A percentile compares a stretch with the other conserved stretches of the same genome.
phyloP scores from a whole-genome alignment of 2,888 invertebrate genomes.

The Nomada ferruginata region DNA sequence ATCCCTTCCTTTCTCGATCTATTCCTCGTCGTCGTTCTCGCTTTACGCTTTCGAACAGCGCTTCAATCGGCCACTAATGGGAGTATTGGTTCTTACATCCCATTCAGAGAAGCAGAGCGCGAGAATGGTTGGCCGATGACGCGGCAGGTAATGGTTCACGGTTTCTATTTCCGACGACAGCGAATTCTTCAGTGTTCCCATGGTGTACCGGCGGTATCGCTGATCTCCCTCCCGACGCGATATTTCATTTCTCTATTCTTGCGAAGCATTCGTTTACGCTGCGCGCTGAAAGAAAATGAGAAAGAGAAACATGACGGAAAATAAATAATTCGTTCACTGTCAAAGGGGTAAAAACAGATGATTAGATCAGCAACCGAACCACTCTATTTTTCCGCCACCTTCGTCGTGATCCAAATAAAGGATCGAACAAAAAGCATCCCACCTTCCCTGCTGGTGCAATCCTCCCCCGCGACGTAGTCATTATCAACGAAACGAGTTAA shows the following conservation, averaged over 20 bases:
- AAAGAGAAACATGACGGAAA: not conserved
- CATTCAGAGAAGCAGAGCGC: slow-evolving; percentile 54
- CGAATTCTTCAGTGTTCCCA: not conserved
- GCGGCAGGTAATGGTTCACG: slow-evolving; percentile 37
- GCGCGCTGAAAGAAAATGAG: not conserved
- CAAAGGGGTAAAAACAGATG: no score
- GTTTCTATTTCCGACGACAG: not conserved
- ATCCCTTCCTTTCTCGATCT: slow-evolving; percentile 10
- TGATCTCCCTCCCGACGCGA: not conserved
- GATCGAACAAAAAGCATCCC: not conserved
- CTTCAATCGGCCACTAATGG: slow-evolving; percentile 72
- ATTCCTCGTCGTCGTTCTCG: slow-evolving; percentile 28
- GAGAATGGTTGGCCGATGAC: slow-evolving; percentile 57
- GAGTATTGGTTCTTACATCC: slow-evolving; percentile 66
- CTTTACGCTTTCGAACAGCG: slow-evolving; percentile 44
- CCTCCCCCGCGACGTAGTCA: slow-evolving; percentile 3
- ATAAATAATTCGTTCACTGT: not conserved
- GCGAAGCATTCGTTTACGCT: not conserved
- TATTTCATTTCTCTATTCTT: not conserved
- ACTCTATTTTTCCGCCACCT: no score
- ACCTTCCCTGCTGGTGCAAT: slow-evolving; percentile 4
- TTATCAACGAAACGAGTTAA: slow-evolving; percentile 21
- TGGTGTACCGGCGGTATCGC: not conserved
- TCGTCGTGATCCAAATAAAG: not conserved
- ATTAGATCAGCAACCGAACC: no score